Conservation (phyloP, 2,888 invertebrate genomes). For the Platycnemis pennipes region DNA sequence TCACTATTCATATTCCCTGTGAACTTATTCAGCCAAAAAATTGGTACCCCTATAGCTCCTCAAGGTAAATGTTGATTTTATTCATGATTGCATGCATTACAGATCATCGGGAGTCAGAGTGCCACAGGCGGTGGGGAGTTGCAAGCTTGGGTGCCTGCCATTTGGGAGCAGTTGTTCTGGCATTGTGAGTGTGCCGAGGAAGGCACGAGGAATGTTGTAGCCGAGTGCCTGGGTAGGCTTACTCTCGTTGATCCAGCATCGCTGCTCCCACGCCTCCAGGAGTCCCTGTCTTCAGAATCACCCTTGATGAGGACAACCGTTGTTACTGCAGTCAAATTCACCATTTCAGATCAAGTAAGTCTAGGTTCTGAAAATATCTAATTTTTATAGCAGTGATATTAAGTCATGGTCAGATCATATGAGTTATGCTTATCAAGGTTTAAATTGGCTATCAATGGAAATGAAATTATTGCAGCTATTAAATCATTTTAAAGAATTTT, state of each 20-base stretch:
- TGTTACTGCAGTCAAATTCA: constrained; percentile 98
- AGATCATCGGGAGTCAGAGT: constrained; percentile 91
- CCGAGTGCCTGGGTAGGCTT: constrained; percentile 97
- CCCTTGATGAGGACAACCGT: constrained; percentile 96
- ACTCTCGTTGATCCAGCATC: constrained; percentile 95
- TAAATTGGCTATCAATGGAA: too few relatives aligned
- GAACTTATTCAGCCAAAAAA: too few relatives aligned
- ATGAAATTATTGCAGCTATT: too few relatives aligned
- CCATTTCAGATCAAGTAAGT: constrained; percentile 95
- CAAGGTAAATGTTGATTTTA: too few relatives aligned
- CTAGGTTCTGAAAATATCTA: too few relatives aligned
- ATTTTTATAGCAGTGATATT: too few relatives aligned
- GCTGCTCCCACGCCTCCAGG: constrained; percentile 92
- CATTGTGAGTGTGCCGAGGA: constrained; percentile 99
- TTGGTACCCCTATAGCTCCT: too few relatives aligned
- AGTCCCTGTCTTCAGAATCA: constrained; percentile 89
- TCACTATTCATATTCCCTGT: too few relatives aligned
- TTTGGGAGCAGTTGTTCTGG: constrained; percentile 95
- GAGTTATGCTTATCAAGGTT: background rate
- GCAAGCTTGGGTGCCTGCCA: constrained; percentile 90
- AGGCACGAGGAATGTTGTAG: constrained; percentile 98
- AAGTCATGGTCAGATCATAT: background rate
- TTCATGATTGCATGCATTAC: constrained; percentile 73
- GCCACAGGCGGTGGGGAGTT: constrained; percentile 88
- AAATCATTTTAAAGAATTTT: too few relatives aligned